These are phyloP conservation scores for Polia nebulosa DNA, from an alignment of 2,888 invertebrate genomes.

Conservation along the genomic window DNA sequence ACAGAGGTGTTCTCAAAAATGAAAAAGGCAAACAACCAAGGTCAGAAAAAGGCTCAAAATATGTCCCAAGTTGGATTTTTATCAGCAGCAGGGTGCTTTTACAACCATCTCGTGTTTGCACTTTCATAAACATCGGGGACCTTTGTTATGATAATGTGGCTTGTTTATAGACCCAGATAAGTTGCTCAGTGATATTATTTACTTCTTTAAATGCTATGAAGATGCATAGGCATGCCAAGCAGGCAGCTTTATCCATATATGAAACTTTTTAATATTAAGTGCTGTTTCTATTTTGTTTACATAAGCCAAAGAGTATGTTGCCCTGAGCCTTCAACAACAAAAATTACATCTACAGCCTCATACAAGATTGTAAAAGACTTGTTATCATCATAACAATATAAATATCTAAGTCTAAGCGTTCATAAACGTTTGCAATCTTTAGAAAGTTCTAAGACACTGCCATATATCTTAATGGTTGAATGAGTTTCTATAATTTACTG, in stretches of 20 bases:
- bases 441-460: conserved; percentile 55
- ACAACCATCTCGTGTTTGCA: conserved; percentile 76
- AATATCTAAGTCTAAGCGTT: conserved; percentile 20
- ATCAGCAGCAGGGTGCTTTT: conserved; percentile 75
- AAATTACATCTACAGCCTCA: conserved; percentile 3
- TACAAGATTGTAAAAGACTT: conserved; percentile 9
- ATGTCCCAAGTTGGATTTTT: conserved; percentile 54
- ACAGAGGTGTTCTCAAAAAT: conserved; percentile 43
- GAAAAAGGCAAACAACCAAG: conserved; percentile 45
- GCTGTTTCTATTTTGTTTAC: not conserved
- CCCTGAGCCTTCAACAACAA: conserved; percentile 5
- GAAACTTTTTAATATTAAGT: not conserved
- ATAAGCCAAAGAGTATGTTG: not conserved
- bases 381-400: conserved; percentile 42
- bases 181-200: conserved; percentile 38
- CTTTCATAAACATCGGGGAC: conserved; percentile 75
- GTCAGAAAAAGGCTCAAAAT: conserved; percentile 61
- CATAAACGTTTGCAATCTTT: conserved; percentile 48
- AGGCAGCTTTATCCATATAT: not conserved
- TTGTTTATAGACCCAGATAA: conserved; percentile 71
- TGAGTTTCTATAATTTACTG: conserved; percentile 57
- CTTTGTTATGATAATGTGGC: conserved; percentile 71
- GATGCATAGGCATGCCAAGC: conserved; percentile 24
- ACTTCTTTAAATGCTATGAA: conserved; percentile 23
- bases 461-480: conserved; percentile 47